A percentile compares a stretch with the other conserved stretches of the same genome.
These are phyloP conservation scores for Onychorhynchus coronatus DNA, from an alignment of 2,113 vertebrate genomes.

Conservation along the genomic window DNA sequence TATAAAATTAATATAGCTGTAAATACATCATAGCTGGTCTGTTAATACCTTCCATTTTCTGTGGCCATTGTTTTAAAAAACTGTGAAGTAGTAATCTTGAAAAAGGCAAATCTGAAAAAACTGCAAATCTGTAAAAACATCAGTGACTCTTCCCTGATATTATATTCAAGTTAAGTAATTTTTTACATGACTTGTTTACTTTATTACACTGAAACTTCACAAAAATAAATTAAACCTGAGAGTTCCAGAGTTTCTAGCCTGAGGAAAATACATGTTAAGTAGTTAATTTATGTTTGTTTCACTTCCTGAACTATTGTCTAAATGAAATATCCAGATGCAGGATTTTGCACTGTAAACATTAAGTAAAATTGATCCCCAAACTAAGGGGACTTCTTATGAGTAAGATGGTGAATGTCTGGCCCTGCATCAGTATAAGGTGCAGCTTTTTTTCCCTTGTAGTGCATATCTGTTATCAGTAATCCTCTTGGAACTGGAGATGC, in stretches of 20 bases:
- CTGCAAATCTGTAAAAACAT: not conserved
- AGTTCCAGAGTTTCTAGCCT: not conserved
- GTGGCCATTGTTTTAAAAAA: slow-evolving; percentile 16
- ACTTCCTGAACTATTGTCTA: not conserved
- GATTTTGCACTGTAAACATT: not conserved
- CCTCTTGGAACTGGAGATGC: not conserved
- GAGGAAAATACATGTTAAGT: not conserved
- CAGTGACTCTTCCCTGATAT: not conserved
- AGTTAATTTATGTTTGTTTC: not conserved
- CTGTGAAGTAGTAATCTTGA: not conserved
- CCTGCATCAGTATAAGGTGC: not conserved
- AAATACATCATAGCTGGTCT: not conserved
- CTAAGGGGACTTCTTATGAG: not conserved
- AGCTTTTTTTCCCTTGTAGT: not conserved
- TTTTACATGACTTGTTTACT: not conserved
- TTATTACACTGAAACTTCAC: not conserved
- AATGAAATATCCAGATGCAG: not conserved
- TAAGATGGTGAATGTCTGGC: not conserved
- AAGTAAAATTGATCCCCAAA: not conserved
- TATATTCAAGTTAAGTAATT: not conserved
- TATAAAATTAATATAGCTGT: slow-evolving; percentile 1
- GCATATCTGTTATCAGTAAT: not conserved
- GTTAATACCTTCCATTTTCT: slow-evolving; percentile 15
- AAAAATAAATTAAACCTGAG: not conserved
- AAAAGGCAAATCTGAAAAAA: not conserved